These are phyloP conservation scores for Hippocampus barbouri DNA, from an alignment of 2,113 vertebrate genomes.

Conservation along the genomic window DNA sequence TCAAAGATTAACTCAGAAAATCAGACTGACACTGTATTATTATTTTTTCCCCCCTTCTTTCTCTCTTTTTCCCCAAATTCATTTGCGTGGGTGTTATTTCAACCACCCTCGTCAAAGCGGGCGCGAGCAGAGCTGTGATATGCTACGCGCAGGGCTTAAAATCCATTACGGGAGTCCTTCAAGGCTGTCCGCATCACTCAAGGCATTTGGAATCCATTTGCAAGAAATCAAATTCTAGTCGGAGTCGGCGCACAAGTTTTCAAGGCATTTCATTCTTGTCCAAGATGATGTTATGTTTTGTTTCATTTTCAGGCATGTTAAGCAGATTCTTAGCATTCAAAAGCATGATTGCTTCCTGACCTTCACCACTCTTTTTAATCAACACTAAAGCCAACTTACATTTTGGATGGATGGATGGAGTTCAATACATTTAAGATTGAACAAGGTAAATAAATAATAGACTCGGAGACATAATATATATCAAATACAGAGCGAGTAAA, in stretches of 20 bases:
- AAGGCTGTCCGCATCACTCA: constrained; percentile 43
- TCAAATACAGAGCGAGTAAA: background rate
- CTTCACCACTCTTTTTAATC: constrained; percentile 15
- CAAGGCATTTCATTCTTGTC: constrained; percentile 5
- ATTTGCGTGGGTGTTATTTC: constrained; percentile 41
- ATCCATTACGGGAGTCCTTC: constrained; percentile 56
- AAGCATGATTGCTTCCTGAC: background rate
- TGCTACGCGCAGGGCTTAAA: constrained; percentile 42
- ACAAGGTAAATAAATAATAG: background rate
- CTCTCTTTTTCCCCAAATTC: background rate
- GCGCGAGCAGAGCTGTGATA: constrained; percentile 35
- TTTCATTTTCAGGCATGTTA: constrained; percentile 17
- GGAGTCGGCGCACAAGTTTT: constrained; percentile 18
- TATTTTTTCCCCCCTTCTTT: constrained; percentile 14
- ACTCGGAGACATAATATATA: background rate
- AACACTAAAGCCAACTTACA: background rate
- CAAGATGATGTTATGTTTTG: constrained; percentile 6
- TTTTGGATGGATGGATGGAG: background rate
- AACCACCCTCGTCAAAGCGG: constrained; percentile 47
- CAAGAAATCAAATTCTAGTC: constrained; percentile 40
- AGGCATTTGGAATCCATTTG: constrained; percentile 22
- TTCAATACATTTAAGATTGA: background rate
- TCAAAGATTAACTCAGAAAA: constrained; percentile 31
- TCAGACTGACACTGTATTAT: constrained; percentile 25
- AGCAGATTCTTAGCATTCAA: constrained; percentile 13